Base-by-base conservation (phyloP, 2,113 vertebrate species). In the Casuarius casuarius region DNA sequence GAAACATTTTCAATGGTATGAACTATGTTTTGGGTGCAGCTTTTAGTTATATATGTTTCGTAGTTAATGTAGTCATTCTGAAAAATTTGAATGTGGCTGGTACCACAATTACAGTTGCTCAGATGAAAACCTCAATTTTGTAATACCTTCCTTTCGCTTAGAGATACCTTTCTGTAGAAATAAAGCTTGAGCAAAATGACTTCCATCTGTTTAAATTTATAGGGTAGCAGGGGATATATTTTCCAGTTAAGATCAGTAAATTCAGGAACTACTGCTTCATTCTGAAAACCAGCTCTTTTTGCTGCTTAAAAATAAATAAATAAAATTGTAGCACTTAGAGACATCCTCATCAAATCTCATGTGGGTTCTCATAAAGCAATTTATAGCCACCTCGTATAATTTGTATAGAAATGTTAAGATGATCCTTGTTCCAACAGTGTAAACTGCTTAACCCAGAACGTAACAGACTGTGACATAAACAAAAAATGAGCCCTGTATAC, bases 301-400 rank as follows among this genome's bases (percentile, higher is more conserved):
- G 74, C 78, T 84, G 81, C 68, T 88, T 88, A 80, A 95, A 96
- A 96, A 90, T 92, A 95, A 95, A 78, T 63, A 90, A 83, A 97
- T 63, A 91, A 93, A 93, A 44, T 54, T 70, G 59, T 80, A 95
- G 78, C 87, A 67, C 82, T 96, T 83, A 40, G 44, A 91, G 82
- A 83, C 87, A 82, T 85, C 71, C 72, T 54, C 79, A 70, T 93
- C 78, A 66, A 95, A 76, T 97, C 94, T 93, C 88, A 51, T 18
- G 4, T 86, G 96, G 68, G n/a, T 92, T 95, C 87, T 95, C 68
- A 46, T 88, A 87, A 33, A 86, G 84, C 87, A 93, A 92, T 95
- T 87, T 97, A 95, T 94, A 95, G 75, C 84, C 89, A 91, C 87
- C 82, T 85, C 92, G 56, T 95, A 65, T 76, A 95, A 77, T 92